Percentiles rank a stretch among this genome's conserved stretches.
phyloP scores from a whole-genome alignment of 2,888 invertebrate genomes.

The Axea sp. region DNA sequence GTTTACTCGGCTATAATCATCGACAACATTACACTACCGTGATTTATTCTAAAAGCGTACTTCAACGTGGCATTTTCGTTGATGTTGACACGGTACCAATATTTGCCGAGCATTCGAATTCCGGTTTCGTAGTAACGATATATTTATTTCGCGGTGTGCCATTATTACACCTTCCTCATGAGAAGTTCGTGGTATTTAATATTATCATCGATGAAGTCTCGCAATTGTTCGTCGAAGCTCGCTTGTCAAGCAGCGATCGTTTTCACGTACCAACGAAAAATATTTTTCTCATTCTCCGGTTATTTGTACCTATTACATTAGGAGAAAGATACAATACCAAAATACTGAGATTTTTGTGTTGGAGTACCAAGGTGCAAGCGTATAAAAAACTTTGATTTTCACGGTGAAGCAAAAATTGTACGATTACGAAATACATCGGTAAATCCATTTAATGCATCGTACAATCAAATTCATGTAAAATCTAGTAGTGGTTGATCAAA shows the following conservation, averaged over 20 bases:
- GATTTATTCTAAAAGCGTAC: conserved; percentile 44
- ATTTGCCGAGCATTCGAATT: conserved; percentile 38
- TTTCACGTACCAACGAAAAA: neutral
- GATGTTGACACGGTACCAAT: conserved; percentile 53
- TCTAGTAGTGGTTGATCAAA: no score
- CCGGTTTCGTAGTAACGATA: conserved; percentile 48
- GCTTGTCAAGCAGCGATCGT: neutral
- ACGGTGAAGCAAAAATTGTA: no score
- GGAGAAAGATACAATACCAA: no score
- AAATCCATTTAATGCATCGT: no score
- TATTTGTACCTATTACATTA: no score
- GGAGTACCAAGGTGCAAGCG: no score
- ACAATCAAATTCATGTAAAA: no score
- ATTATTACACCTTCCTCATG: conserved; percentile 32
- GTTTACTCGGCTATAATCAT: conserved; percentile 52
- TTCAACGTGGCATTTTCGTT: conserved; percentile 45
- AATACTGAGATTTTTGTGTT: no score
- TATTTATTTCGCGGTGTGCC: conserved; percentile 22
- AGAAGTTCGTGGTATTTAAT: conserved; percentile 53
- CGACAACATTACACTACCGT: conserved; percentile 19
- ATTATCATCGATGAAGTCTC: conserved; percentile 16
- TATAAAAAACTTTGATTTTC: no score
- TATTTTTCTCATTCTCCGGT: no score
- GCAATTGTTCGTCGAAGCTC: conserved; percentile 15
- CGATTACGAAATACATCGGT: no score